Conservation (phyloP, 2,888 invertebrate genomes). For the Chloroclystis v-ata region DNA sequence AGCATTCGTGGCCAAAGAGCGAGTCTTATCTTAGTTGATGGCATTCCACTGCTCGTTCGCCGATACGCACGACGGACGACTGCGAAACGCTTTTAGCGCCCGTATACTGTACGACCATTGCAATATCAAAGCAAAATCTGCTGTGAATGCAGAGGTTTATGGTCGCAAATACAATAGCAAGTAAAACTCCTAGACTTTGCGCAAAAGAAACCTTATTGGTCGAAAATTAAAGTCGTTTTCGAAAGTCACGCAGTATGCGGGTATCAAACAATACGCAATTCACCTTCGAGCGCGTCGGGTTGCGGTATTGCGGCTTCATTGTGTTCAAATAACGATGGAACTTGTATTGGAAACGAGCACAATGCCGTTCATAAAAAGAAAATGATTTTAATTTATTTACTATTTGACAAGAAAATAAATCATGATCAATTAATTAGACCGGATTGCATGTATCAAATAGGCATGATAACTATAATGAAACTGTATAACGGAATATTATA, state of each 20-base stretch:
- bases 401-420: slow-evolving; percentile 33
- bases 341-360: slow-evolving; percentile 62
- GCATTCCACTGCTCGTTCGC: slow-evolving; percentile 70
- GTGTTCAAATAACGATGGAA: slow-evolving; percentile 73
- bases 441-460: neutral
- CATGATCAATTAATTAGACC: slow-evolving; percentile 32
- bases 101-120: slow-evolving; percentile 49
- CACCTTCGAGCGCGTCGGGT: slow-evolving; percentile 76
- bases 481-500: no score
- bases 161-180: slow-evolving; percentile 35
- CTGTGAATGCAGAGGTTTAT: slow-evolving; percentile 31
- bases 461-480: neutral
- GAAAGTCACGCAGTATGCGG: slow-evolving; percentile 69
- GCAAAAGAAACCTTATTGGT: slow-evolving; percentile 70
- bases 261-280: slow-evolving; percentile 77
- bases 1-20: slow-evolving; percentile 52
- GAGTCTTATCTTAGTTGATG: slow-evolving; percentile 73
- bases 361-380: slow-evolving; percentile 57
- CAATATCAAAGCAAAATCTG: slow-evolving; percentile 30
- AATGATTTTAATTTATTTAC: slow-evolving; percentile 45
- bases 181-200: slow-evolving; percentile 35
- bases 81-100: slow-evolving; percentile 77
- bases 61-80: slow-evolving; percentile 75
- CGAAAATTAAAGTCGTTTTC: slow-evolving; percentile 69
- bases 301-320: slow-evolving; percentile 78